These are phyloP conservation scores for Nymphalis c-album DNA, from an alignment of 2,888 invertebrate species.

Conservation along the genomic window DNA sequence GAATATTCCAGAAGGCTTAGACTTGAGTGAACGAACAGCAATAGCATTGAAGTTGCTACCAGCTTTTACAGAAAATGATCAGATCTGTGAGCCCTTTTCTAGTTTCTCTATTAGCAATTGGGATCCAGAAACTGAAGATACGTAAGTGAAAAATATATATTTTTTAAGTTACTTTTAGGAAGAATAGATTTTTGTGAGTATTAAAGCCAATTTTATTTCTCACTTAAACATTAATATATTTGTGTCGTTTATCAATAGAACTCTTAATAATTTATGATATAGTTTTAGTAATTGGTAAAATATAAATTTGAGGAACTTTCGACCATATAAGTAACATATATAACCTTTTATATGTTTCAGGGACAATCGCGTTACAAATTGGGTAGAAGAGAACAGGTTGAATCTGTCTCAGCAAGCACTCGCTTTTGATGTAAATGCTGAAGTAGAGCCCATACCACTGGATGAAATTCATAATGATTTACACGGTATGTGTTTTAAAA, in stretches of 20 bases:
- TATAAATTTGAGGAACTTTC: background rate
- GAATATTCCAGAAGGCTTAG: constrained; percentile 59
- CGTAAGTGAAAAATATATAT: constrained; percentile 47
- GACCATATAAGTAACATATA: no score
- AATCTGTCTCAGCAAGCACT: constrained; percentile 80
- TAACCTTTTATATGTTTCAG: constrained; percentile 44
- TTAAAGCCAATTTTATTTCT: no score
- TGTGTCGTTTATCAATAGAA: no score
- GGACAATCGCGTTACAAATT: constrained; percentile 59
- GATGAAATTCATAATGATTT: constrained; percentile 71
- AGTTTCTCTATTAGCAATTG: constrained; percentile 83
- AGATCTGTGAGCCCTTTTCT: constrained; percentile 82
- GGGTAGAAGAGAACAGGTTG: constrained; percentile 70
- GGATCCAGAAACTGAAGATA: constrained; percentile 78
- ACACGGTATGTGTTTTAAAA: constrained; percentile 52
- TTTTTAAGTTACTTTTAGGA: background rate
- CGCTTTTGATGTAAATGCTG: constrained; percentile 84
- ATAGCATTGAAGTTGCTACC: constrained; percentile 56
- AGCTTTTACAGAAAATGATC: constrained; percentile 56
- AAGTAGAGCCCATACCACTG: constrained; percentile 81
- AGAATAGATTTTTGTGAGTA: no score
- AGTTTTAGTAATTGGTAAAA: background rate
- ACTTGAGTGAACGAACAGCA: constrained; percentile 53
- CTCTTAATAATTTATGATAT: background rate
- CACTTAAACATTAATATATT: no score